phyloP scores from a whole-genome alignment of 1,140 invertebrate species.

The Drosophila sechellia region DNA sequence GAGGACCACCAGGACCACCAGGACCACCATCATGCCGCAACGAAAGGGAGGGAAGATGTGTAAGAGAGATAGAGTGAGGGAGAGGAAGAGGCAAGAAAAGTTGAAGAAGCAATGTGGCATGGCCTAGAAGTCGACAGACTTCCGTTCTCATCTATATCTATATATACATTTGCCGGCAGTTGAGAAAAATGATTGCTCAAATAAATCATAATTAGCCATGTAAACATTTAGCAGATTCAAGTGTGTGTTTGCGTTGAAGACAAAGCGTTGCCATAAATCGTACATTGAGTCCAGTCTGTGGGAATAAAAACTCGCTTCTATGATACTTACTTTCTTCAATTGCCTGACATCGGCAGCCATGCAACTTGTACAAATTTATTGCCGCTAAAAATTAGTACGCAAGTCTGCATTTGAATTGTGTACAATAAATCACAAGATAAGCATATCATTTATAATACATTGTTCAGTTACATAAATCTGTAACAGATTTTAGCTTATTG shows the following conservation, averaged over 20 bases:
- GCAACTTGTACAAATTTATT: conserved; percentile 31
- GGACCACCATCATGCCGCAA: background rate
- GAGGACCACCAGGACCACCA: conserved; percentile 14
- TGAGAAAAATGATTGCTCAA: conserved; percentile 68
- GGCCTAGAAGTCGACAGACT: conserved; percentile 5
- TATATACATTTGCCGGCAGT: conserved; percentile 20
- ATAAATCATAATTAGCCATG: conserved; percentile 80
- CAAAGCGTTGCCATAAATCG: conserved; percentile 58
- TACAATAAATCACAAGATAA: conserved; percentile 34
- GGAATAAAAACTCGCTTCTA: conserved; percentile 21
- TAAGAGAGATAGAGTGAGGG: background rate
- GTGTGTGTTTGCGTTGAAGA: conserved; percentile 28
- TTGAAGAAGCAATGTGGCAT: background rate
- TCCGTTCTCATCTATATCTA: conserved; percentile 14
- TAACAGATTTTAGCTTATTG: conserved; percentile 1
- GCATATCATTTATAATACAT: conserved; percentile 34
- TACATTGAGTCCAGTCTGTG: conserved; percentile 26
- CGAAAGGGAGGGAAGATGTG: background rate
- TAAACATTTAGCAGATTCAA: conserved; percentile 61
- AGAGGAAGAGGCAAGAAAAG: background rate
- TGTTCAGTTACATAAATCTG: conserved; percentile 19
- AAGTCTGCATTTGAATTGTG: conserved; percentile 44
- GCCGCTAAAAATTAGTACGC: conserved; percentile 30
- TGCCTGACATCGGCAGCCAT: conserved; percentile 17
- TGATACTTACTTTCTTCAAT: conserved; percentile 12